Percentiles rank a stretch among this genome's conserved stretches.
Conservation (phyloP, 2,113 vertebrate species). For the Pungitius pungitius region DNA sequence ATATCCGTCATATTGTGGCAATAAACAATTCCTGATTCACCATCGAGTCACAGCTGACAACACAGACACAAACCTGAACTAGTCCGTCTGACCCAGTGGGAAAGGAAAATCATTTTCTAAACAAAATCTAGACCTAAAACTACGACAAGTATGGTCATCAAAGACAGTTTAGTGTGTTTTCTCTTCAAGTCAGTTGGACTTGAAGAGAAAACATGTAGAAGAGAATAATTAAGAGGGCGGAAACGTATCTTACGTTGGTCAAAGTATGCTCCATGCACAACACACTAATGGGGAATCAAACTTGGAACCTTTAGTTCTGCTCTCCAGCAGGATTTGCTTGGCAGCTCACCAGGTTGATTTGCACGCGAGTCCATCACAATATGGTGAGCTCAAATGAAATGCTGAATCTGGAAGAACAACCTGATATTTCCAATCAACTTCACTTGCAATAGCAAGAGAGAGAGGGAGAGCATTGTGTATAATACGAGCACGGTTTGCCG, state of each 20-base stretch:
- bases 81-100: constrained; percentile 13
- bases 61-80: constrained; percentile 28
- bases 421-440: neutral
- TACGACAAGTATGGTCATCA: neutral
- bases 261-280: too few relatives aligned
- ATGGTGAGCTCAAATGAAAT: neutral
- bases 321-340: neutral
- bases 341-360: neutral
- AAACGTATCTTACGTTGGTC: too few relatives aligned
- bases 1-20: too few relatives aligned
- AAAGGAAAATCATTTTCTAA: neutral
- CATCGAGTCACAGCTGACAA: constrained; percentile 36
- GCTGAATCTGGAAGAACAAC: neutral
- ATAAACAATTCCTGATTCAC: too few relatives aligned
- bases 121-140: neutral
- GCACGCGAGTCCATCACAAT: neutral
- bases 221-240: too few relatives aligned
- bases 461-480: neutral
- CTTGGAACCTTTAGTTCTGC: neutral
- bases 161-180: too few relatives aligned
- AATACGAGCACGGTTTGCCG: neutral
- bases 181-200: too few relatives aligned
- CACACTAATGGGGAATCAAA: neutral
- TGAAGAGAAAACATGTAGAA: too few relatives aligned
- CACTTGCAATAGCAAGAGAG: neutral